A percentile compares a stretch with the other conserved stretches of the same genome.
Evolutionary conservation across 2,113 vertebrate genomes (phyloP).

Genomic region (Lagenorhynchus albirostris): DNA sequence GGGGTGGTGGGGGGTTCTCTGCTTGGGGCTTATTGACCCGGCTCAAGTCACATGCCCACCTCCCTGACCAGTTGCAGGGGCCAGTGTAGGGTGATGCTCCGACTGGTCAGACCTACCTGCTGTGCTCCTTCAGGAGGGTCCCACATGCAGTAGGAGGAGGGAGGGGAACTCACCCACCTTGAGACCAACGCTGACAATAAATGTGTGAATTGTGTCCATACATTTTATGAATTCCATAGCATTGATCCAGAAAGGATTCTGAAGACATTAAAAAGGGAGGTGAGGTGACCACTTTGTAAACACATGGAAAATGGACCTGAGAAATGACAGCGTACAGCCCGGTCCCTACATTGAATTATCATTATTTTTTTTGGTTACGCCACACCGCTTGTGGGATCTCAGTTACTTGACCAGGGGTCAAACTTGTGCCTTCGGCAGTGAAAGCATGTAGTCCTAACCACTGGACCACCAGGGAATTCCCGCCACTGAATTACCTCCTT

Average conservation of each 20-base stretch:
- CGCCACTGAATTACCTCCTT: accelerated
- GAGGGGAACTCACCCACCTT: not conserved
- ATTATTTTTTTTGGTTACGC: too few relatives aligned
- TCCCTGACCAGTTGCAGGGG: not conserved
- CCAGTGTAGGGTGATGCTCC: too few relatives aligned
- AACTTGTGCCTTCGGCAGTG: too few relatives aligned
- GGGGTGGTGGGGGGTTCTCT: not conserved
- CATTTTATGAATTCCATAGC: not conserved
- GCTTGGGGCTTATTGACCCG: not conserved
- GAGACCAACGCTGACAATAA: not conserved
- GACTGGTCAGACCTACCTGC: not conserved
- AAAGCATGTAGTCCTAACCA: too few relatives aligned
- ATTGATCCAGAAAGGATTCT: not conserved
- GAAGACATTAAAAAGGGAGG: not conserved
- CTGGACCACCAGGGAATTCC: too few relatives aligned
- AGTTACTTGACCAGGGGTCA: too few relatives aligned
- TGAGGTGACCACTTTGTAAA: too few relatives aligned
- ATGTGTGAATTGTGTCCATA: not conserved
- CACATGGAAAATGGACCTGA: not conserved
- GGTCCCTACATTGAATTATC: accelerated
- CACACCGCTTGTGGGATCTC: too few relatives aligned
- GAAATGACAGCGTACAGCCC: accelerated
- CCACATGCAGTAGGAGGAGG: not conserved
- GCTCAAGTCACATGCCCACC: not conserved
- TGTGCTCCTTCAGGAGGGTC: not conserved